Percentiles rank a stretch among this genome's conserved stretches.
These are phyloP conservation scores for Manduca sexta DNA, from an alignment of 1,140 invertebrate species.

Conservation along the genomic window DNA sequence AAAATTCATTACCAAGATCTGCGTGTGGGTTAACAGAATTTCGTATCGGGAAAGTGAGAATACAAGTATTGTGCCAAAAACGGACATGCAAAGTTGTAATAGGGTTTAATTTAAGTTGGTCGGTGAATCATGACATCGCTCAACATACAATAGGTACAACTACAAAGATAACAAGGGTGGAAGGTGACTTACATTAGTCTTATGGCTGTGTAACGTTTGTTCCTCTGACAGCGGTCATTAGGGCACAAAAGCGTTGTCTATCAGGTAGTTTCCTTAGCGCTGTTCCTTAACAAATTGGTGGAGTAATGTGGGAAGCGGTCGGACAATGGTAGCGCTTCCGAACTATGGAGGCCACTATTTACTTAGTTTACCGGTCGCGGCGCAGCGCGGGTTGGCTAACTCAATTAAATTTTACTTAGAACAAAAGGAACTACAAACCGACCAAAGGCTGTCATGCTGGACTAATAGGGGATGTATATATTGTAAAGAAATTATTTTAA, in stretches of 20 bases:
- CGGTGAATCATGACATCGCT: constrained; percentile 36
- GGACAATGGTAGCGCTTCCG: constrained; percentile 28
- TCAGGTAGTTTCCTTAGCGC: constrained; percentile 48
- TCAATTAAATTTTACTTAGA: not conserved
- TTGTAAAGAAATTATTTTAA: no score
- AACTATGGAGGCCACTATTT: constrained; percentile 22
- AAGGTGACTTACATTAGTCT: constrained; percentile 51
- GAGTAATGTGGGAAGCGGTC: constrained; percentile 33
- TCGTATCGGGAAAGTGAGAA: no score
- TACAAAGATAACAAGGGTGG: constrained; percentile 48
- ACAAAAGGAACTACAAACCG: no score
- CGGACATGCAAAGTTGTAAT: not conserved
- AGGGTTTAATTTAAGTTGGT: constrained; percentile 26
- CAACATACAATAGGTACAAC: constrained; percentile 36
- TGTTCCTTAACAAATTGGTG: constrained; percentile 45
- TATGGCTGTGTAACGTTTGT: constrained; percentile 40
- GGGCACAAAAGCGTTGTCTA: constrained; percentile 56
- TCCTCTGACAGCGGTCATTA: constrained; percentile 60
- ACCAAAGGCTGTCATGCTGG: no score
- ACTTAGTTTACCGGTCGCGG: constrained; percentile 6
- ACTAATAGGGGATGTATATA: no score
- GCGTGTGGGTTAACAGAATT: no score
- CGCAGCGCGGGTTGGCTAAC: not conserved
- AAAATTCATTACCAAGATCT: no score
- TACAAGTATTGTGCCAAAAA: no score